Evolutionary conservation across 2,888 invertebrate species (phyloP).

Genomic region (Willowsia nigromaculata): DNA sequence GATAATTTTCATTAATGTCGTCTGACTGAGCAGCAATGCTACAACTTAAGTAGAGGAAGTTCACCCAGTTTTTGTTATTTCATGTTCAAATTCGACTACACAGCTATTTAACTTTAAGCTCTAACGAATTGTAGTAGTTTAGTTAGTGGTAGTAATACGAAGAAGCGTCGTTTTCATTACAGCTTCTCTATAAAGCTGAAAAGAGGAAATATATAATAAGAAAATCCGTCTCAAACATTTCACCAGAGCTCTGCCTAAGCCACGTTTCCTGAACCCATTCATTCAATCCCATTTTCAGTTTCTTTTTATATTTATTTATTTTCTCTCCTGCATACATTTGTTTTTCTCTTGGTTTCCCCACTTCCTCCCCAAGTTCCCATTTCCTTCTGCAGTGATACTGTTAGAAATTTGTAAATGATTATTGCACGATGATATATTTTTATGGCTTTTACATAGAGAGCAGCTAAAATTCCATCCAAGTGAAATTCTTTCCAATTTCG

Average conservation of each 20-base stretch:
- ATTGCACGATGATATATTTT: slow-evolving; percentile 1
- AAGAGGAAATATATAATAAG: neutral
- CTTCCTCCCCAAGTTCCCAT: neutral
- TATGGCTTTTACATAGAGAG: neutral
- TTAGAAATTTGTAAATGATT: slow-evolving; percentile 23
- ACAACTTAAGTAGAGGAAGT: neutral
- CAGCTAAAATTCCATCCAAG: neutral
- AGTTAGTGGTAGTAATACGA: no score
- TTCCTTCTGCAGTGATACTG: neutral
- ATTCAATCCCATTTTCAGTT: neutral
- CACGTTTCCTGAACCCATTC: neutral
- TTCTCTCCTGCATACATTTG: slow-evolving; percentile 14
- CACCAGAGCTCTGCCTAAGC: neutral
- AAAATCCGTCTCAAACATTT: slow-evolving; percentile 1
- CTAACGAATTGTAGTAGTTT: neutral
- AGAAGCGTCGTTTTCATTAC: neutral
- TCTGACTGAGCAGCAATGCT: neutral
- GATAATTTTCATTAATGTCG: neutral
- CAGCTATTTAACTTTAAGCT: neutral
- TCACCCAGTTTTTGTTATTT: neutral
- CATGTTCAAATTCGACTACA: neutral
- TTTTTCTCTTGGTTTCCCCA: neutral
- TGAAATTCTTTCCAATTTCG: neutral
- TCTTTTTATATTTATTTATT: neutral
- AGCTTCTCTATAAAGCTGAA: neutral